Base-by-base conservation (phyloP, 2,113 vertebrate genomes). In the Planiliza haematocheilus region DNA sequence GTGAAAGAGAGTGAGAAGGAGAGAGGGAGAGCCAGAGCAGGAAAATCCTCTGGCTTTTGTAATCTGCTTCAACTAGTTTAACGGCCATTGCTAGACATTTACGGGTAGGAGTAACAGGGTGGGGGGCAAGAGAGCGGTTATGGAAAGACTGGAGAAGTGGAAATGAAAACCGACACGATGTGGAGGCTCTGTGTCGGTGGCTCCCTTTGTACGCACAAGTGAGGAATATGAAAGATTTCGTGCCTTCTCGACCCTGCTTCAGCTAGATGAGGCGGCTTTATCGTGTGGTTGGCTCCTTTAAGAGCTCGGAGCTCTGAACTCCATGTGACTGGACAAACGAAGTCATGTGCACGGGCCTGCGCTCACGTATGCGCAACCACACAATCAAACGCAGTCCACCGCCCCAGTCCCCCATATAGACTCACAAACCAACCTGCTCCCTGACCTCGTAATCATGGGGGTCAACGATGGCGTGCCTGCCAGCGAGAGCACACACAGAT, bases 361-460 rank as follows among this genome's bases (percentile, higher is more conserved):
- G 10, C 53, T 48, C 59, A 59, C 59, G 21, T 78, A 62, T 70
- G 55, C 56, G 59, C 62, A 61, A 30, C 9, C 49, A 38, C 45
- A 72, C 50, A 39, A 36, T 53, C 60, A 51, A 61, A 56, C 65
- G 62, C 13, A 48, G 64, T 59, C 37, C 56, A 30, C 24, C 24
- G 24, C 24, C 24, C 24, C 24, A 3, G 3, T 30, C 58, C 17
- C 58, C 55, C 18, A 38, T 53, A 59, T 24, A 41, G 41, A 42
- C 17, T 10, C 42, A 46, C 71, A 63, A 68, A 66, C 75, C 37
- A 74, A 57, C 83, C 68, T 85, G 84, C 84, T 76, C 70, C 67
- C 79, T 86, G 84, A 87, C 89, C 88, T 79, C 86, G 82, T 84
- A 91, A 90, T 91, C 89, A 91, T 77, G 79, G 70, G 88, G 91